Evolutionary conservation across 37 sponge, comb jelly and placozoan genomes (phyloP), one percentile per base, ranked within the genome.

Genomic region (Beroe ovata): DNA sequence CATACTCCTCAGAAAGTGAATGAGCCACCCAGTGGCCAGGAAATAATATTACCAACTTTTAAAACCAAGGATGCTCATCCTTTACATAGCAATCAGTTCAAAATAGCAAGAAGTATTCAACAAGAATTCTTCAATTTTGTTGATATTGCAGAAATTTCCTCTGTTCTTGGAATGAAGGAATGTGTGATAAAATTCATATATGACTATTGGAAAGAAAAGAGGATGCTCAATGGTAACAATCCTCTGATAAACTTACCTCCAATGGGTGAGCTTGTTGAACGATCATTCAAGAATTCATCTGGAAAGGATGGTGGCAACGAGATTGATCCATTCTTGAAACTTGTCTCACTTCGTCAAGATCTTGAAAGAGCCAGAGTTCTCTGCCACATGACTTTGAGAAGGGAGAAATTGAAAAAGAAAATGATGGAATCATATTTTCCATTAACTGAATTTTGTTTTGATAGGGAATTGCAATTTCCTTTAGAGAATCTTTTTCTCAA

Each of bases 341-440:
- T 77, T 39, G 84, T 77, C 23, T 77, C 84, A 23, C 84, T 77
- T 77, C 84, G 84, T n/a, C 84, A 77, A 77, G 84, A 77, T 41
- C 47, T 77, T 20, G 84, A 77, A 41, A n/a, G 84, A 3, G 84
- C 84, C 19, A 39, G 84, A n/a, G 84, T 42, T 26, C 47, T 77
- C 2, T 33, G 26, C 1, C 54, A 77, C 38, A 77, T 77, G 84
- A 19, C 54, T 1, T 30, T 32, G 22, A 39, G 84, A 77, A 30
- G 84, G 41, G 84, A 77, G 23, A 30, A 35, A 8, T 23, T 42
- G 14, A 77, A 77, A 54, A 77, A 77, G 41, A 30, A 35, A 4
- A 0, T 38, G 25, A 8, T 77, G 3, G 33, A 8, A n/a, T 77
- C 84, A 0, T 11, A 32, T 4, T 42, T 42, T 11, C 33, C 84